Conservation (phyloP, 2,888 invertebrate species). For the Unio pictorum region DNA sequence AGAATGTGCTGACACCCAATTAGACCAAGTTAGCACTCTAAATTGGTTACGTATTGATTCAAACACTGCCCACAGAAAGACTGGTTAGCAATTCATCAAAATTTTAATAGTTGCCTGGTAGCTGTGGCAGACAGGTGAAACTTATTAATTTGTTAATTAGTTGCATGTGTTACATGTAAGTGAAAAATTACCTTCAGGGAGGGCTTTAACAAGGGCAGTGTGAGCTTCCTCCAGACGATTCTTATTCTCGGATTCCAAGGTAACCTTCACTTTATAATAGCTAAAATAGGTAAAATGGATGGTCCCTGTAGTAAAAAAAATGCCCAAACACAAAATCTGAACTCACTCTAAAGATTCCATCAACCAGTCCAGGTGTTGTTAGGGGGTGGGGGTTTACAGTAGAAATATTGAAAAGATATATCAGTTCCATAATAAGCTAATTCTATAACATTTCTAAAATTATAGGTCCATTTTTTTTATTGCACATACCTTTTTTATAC, state of each 20-base stretch:
- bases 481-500: too few relatives aligned
- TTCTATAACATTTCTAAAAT: too few relatives aligned
- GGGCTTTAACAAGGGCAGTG: slow-evolving; percentile 61
- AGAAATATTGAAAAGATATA: too few relatives aligned
- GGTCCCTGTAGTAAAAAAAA: not conserved
- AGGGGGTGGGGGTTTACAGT: too few relatives aligned
- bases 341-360: not conserved
- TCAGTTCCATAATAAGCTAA: too few relatives aligned
- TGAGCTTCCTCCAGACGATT: slow-evolving; percentile 69
- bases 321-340: not conserved
- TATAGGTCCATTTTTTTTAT: too few relatives aligned
- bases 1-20: too few relatives aligned
- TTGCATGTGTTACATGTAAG: not conserved
- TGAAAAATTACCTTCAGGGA: slow-evolving; percentile 63
- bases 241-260: slow-evolving; percentile 73
- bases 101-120: not conserved
- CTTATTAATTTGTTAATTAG: not conserved
- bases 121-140: not conserved
- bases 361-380: too few relatives aligned
- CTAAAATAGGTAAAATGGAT: slow-evolving; percentile 47
- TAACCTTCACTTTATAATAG: slow-evolving; percentile 75
- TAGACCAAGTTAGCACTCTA: too few relatives aligned
- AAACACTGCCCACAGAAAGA: too few relatives aligned
- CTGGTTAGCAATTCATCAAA: not conserved
- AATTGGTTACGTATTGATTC: not conserved